Base-by-base conservation (phyloP, 2,888 invertebrate species). In the Rhagium mordax region DNA sequence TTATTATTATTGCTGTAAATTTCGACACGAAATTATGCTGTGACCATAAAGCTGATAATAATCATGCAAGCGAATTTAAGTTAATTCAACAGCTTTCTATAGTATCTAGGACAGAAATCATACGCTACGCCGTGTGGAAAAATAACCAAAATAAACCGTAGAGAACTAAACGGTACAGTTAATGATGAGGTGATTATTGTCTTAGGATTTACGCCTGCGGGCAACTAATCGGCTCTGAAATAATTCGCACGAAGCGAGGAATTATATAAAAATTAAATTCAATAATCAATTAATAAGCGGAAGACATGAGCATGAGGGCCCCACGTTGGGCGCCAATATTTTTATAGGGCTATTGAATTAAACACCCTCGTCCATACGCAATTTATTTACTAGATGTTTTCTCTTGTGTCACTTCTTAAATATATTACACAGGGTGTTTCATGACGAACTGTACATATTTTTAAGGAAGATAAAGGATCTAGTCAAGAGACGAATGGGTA, bases 41-140 rank as follows among this genome's bases (percentile, higher is more conserved):
- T 53, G 53, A 20, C 53, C 3, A 21, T 21, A 53, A 53, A 8
- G 20, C 4, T 24, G 55, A 55, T 49, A 24, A 55, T 55, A 18
- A 55, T 55, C 62, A 62, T 62, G 62, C n/a, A 18, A 27, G 2
- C 18, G 33, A 15, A 20, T 49, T 49, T 18, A 41, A 41, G 41
- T 41, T 64, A 21, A 20, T 20, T 64, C 24, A 41, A 20, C 21
- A 48, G 49, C 62, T 64, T 64, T 64, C 62, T 64, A 64, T 49
- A 61, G n/a, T 20, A 64, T 24, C n/a, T 49, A 49, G 48, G 49
- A 49, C 49, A 64, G n/a, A 59, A 64, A 49, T 64, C 27, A 64
- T 21, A 64, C 24, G 24, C 48, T 64, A 24, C 24, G 48, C 48
- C 24, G 62, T 24, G 21, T 49, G 27, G 48, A 49, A 15, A 48